Evolutionary conservation across 1,140 invertebrate genomes (phyloP), one percentile per base, ranked within the genome.

Genomic region (Pogonus chalceus): DNA sequence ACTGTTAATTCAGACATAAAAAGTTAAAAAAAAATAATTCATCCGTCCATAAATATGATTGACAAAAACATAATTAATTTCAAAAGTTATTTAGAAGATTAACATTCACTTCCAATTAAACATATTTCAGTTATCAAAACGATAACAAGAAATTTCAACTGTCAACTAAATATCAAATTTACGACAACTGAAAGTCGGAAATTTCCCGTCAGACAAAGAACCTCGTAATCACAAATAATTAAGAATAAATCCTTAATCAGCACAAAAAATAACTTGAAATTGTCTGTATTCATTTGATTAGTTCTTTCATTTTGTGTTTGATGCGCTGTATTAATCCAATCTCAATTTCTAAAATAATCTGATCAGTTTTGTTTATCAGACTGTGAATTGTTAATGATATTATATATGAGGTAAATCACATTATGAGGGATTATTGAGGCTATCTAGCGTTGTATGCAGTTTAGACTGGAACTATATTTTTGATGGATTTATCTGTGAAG

Each of bases 161-260:
- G n/a, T n/a, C n/a, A n/a, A n/a, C n/a, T n/a, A n/a, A n/a, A n/a
- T n/a, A n/a, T n/a, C n/a, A n/a, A n/a, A n/a, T n/a, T n/a, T n/a
- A n/a, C n/a, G n/a, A n/a, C n/a, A n/a, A n/a, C n/a, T n/a, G n/a
- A n/a, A n/a, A 43, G 37, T 4, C 18, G 37, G 37, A 43, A 18
- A 43, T 43, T 43, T 12, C 18, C 18, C 37, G 37, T 18, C 3
- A 43, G 4, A 43, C 18, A 16, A 43, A 12, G 18, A 18, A 7
- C 3, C 18, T 43, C 18, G 37, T n/a, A n/a, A n/a, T n/a, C n/a
- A n/a, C 37, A 43, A 43, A 43, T 43, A 43, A 43, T 43, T 43
- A 43, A 16, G 18, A 43, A 43, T 43, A 43, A 43, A 43, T 9
- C 37, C 37, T 9, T 43, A 43, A 43, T 43, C 37, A 43, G 37